phyloP scores from a whole-genome alignment of 2,797 vertebrate genomes.

The Xenopus petersii region DNA sequence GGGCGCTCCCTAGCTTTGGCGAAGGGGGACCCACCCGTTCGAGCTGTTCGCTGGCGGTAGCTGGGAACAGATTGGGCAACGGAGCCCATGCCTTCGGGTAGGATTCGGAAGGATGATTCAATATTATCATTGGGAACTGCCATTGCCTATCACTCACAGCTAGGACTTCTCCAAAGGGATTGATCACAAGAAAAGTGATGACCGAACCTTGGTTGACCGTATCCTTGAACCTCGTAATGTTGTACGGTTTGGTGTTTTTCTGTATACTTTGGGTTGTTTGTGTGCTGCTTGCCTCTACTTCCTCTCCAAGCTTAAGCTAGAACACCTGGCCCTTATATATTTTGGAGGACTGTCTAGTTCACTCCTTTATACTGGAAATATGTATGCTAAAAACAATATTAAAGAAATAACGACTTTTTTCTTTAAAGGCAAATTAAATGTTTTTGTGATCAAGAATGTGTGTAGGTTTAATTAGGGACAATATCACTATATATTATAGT shows the following conservation, averaged over 20 bases:
- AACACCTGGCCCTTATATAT: constrained; percentile 95
- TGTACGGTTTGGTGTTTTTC: constrained; percentile 90
- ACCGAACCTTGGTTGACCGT: constrained; percentile 92
- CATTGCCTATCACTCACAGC: constrained; percentile 87
- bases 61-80: too few species aligned
- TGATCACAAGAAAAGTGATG: constrained; percentile 97
- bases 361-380: constrained; percentile 97
- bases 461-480: too few species aligned
- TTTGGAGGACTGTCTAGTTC: constrained; percentile 96
- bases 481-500: too few species aligned
- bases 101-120: too few species aligned
- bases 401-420: too few species aligned
- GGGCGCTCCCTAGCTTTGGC: too few species aligned
- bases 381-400: constrained; percentile 41
- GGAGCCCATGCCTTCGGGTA: too few species aligned
- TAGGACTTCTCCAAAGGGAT: constrained; percentile 98
- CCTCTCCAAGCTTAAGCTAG: constrained; percentile 82
- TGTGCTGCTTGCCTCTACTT: constrained; percentile 85
- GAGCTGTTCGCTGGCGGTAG: too few species aligned
- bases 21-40: too few species aligned
- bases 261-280: constrained; percentile 90
- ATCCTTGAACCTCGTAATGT: constrained; percentile 93
- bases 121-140: constrained; percentile 79
- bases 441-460: too few species aligned
- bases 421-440: too few species aligned